A percentile compares a stretch with the other conserved stretches of the same genome.
These are phyloP conservation scores for Vulpes ferrilata DNA, from an alignment of 2,113 vertebrate genomes.

Conservation along the genomic window DNA sequence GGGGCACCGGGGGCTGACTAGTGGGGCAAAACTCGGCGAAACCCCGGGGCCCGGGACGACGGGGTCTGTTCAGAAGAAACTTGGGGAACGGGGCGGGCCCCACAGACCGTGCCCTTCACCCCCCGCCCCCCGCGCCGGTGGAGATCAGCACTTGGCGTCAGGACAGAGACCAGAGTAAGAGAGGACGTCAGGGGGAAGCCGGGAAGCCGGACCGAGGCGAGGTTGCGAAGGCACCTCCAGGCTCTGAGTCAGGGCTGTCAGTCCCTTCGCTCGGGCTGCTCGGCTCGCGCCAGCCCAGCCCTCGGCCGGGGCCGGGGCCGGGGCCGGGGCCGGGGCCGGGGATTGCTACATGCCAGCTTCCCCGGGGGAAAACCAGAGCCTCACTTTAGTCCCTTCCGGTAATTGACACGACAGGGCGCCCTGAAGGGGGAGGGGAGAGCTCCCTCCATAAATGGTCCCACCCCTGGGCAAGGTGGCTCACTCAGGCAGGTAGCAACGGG, in stretches of 20 bases:
- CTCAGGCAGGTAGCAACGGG: slow-evolving; percentile 58
- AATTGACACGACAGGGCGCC: slow-evolving; percentile 70
- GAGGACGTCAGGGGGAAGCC: background rate
- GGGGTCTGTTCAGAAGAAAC: background rate
- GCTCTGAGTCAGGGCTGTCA: slow-evolving; percentile 76
- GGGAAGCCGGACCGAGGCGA: slow-evolving; percentile 12
- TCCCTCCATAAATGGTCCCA: slow-evolving; percentile 80
- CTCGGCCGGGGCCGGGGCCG: slow-evolving; percentile 49
- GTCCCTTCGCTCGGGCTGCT: slow-evolving; percentile 54
- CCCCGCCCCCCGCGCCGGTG: background rate
- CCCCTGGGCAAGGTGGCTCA: slow-evolving; percentile 81
- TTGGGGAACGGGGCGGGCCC: background rate
- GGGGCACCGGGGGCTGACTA: slow-evolving; percentile 32
- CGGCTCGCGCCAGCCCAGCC: slow-evolving; percentile 67
- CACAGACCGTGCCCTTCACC: background rate
- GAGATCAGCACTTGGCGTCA: slow-evolving; percentile 61
- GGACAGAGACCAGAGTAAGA: slow-evolving; percentile 61
- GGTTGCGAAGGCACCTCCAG: slow-evolving; percentile 56
- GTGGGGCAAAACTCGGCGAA: background rate
- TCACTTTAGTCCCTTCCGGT: slow-evolving; percentile 75
- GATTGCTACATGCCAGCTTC: slow-evolving; percentile 74
- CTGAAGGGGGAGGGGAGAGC: slow-evolving; percentile 66
- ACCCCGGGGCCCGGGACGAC: background rate
- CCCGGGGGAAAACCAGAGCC: slow-evolving; percentile 74
- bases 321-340: slow-evolving; percentile 44